Percentiles rank a stretch among this genome's conserved stretches.
Conservation (phyloP, 2,888 invertebrate species). For the Ochropacha duplaris region DNA sequence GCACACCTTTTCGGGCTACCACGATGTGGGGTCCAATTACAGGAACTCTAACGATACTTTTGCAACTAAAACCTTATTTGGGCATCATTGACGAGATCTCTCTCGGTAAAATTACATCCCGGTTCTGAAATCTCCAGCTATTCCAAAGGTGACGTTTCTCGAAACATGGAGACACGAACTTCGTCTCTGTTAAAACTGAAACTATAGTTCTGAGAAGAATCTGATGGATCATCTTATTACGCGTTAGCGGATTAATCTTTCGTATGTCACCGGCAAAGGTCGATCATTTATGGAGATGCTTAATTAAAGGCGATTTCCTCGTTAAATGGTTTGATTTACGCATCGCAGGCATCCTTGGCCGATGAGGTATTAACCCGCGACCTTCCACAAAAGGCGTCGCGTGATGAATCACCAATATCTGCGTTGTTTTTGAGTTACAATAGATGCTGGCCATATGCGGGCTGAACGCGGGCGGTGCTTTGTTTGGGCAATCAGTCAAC, state of each 20-base stretch:
- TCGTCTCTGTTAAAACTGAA: not conserved
- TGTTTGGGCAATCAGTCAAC: conserved; percentile 65
- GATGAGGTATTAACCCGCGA: conserved; percentile 54
- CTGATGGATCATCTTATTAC: conserved; percentile 29
- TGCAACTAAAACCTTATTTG: conserved; percentile 20
- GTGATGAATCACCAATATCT: conserved; percentile 63
- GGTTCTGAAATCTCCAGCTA: not conserved
- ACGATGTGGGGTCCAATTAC: conserved; percentile 41
- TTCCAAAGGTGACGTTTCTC: not conserved
- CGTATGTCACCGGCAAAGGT: conserved; percentile 55
- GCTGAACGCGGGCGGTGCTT: conserved; percentile 39
- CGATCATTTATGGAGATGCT: conserved; percentile 58
- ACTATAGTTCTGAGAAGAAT: conserved; percentile 3
- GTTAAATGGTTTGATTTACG: conserved; percentile 67
- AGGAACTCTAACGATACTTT: conserved; percentile 27
- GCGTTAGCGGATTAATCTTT: conserved; percentile 58
- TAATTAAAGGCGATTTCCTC: conserved; percentile 67
- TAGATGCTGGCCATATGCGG: conserved; percentile 40
- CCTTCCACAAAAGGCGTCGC: conserved; percentile 65
- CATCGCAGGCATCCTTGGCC: conserved; percentile 54
- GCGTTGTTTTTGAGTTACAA: conserved; percentile 48
- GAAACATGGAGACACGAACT: not conserved
- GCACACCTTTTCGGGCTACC: conserved; percentile 27
- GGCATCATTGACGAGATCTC: conserved; percentile 12
- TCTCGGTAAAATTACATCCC: not conserved